These are phyloP conservation scores for Galaxias olidus DNA, from an alignment of 2,797 vertebrate genomes.

Conservation along the genomic window DNA sequence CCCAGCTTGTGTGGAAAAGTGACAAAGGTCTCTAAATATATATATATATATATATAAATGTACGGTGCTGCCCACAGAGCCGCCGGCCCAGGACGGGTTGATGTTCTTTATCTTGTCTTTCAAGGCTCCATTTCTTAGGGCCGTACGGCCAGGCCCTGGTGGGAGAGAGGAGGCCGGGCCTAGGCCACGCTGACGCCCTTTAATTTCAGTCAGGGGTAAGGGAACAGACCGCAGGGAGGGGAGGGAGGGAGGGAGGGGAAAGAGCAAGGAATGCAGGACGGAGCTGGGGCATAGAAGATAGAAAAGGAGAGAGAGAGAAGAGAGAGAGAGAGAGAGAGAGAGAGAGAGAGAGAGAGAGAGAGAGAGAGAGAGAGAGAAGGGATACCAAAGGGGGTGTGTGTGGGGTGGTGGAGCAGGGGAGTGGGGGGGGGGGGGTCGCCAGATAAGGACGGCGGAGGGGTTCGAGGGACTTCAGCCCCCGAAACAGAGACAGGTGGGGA, in stretches of 20 bases:
- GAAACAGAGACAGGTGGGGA: constrained; percentile 61
- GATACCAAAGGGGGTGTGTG: constrained; percentile 13
- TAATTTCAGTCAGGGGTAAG: constrained; percentile 51
- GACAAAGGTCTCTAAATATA: constrained; percentile 58
- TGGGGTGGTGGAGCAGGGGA: constrained; percentile 12
- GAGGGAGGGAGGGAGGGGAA: background rate
- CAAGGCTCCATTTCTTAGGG: constrained; percentile 62
- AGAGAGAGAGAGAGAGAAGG: constrained; percentile 54
- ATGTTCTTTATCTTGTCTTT: constrained; percentile 68
- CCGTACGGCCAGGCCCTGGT: constrained; percentile 31
- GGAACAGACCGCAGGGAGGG: constrained; percentile 15
- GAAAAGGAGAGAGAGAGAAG: constrained; percentile 6
- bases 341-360: constrained; percentile 28
- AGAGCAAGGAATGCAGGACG: too few relatives aligned
- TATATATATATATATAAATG: too few relatives aligned
- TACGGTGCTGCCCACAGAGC: constrained; percentile 49
- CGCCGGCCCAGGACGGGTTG: constrained; percentile 42
- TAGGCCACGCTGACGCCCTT: constrained; percentile 40
- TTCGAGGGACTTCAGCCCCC: constrained; percentile 27
- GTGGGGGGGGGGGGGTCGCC: background rate
- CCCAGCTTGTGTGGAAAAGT: constrained; percentile 24
- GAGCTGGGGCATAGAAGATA: too few relatives aligned
- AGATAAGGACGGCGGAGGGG: constrained; percentile 63
- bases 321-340: constrained; percentile 33
- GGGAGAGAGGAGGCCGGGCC: constrained; percentile 35